Evolutionary conservation across 2,888 invertebrate genomes (phyloP), one percentile per base, ranked within the genome.

Genomic region (Theretra japonica): DNA sequence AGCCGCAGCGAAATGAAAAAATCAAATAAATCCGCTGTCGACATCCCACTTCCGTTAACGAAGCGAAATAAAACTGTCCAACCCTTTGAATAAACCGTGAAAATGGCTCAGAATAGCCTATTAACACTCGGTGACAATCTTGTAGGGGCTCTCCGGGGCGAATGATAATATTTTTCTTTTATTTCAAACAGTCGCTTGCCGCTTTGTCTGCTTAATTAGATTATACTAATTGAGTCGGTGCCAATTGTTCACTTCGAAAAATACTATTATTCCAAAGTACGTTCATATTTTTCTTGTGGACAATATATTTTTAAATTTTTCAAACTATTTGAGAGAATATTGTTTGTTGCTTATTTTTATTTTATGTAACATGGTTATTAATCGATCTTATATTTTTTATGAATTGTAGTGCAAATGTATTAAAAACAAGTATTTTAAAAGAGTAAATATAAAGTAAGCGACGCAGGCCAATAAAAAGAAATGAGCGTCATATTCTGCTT

Each of bases 151-250:
- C 79, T 83, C 86, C 81, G 76, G 79, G 78, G 83, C 82, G 83
- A 90, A 90, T 85, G 87, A 89, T 88, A 90, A 91, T 92, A 92
- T 90, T 92, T 89, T 90, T 88, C 89, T 90, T 90, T 91, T 92
- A 92, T 91, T 90, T 88, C 83, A 83, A 88, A 85, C 86, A 84
- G 85, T 81, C 80, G 81, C 79, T 78, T 81, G 78, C 77, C 81
- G 78, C 81, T 80, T 83, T 83, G 82, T 78, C 80, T 81, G 81
- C 84, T 83, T 91, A 91, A 92, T 92, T 90, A 90, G 88, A 90
- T 91, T 89, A 89, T 82, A 85, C 86, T 88, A 90, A 89, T 88
- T 88, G 87, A 85, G 83, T 83, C 80, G 80, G 76, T 75, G 85
- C 83, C 85, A 84, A 83, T 87, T 85, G 83, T 87, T 80, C 81